phyloP scores from a whole-genome alignment of 2,113 vertebrate genomes.

The Lepus americanus region DNA sequence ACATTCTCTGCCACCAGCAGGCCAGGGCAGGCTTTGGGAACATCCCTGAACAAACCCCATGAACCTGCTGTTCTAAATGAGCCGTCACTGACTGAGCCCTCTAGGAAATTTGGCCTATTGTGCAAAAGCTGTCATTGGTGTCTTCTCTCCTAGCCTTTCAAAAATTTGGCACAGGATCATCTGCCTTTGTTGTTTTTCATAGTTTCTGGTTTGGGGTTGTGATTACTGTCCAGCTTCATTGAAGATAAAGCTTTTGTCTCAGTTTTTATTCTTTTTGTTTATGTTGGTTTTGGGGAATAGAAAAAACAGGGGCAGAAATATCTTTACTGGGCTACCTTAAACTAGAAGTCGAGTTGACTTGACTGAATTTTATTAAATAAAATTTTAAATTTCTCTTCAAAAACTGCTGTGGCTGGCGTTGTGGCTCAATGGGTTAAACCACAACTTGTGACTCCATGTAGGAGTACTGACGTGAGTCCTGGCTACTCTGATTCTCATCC shows the following conservation, averaged over 20 bases:
- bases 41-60: not conserved
- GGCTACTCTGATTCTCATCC: too few relatives aligned
- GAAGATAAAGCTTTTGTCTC: not conserved
- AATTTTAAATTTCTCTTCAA: slow-evolving; percentile 54
- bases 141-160: slow-evolving; percentile 1
- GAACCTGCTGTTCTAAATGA: not conserved
- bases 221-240: slow-evolving; percentile 37
- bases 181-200: slow-evolving; percentile 40
- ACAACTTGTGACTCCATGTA: too few relatives aligned
- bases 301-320: not conserved
- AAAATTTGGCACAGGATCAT: not conserved
- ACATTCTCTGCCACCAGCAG: not conserved
- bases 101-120: not conserved
- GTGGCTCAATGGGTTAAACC: too few relatives aligned
- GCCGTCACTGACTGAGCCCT: not conserved
- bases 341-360: not conserved
- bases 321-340: slow-evolving; percentile 19
- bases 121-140: not conserved
- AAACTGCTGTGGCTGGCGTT: not conserved
- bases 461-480: too few relatives aligned
- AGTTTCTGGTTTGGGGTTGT: slow-evolving; percentile 28
- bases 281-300: slow-evolving; percentile 11
- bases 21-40: not conserved
- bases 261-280: slow-evolving; percentile 45
- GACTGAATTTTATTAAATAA: slow-evolving; percentile 26